Conservation (phyloP, 2,888 invertebrate genomes). For the Rugalucina vietnamica region DNA sequence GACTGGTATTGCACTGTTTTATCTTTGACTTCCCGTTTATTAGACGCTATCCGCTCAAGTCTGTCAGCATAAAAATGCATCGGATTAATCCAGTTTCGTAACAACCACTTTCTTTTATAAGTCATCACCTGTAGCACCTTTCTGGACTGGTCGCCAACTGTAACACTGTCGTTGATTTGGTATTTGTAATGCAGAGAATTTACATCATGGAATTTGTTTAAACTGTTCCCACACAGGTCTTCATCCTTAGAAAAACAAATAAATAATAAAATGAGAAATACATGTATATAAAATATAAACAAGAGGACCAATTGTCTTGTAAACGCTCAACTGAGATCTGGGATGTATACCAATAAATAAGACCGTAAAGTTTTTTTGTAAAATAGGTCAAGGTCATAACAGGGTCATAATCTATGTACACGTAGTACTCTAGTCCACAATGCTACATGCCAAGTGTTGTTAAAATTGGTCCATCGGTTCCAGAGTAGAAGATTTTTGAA, state of each 20-base stretch:
- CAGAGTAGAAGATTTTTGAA: too few relatives aligned
- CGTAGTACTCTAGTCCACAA: too few relatives aligned
- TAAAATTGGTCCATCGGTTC: too few relatives aligned
- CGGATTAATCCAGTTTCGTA: constrained; percentile 28
- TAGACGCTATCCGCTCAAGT: constrained; percentile 23
- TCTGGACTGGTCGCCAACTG: constrained; percentile 39
- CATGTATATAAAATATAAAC: too few relatives aligned
- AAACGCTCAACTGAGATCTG: too few relatives aligned
- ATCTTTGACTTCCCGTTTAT: background rate
- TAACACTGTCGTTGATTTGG: constrained; percentile 20
- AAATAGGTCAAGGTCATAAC: too few relatives aligned
- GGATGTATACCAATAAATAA: too few relatives aligned
- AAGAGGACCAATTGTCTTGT: too few relatives aligned
- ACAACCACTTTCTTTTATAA: constrained; percentile 37
- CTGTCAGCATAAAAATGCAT: constrained; percentile 31
- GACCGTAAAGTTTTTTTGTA: too few relatives aligned
- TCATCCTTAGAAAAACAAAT: constrained; percentile 31
- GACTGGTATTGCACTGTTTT: background rate
- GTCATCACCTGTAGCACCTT: constrained; percentile 41
- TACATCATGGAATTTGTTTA: constrained; percentile 44
- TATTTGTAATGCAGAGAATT: constrained; percentile 29
- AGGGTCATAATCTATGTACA: too few relatives aligned
- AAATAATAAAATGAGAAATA: background rate
- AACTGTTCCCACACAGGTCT: constrained; percentile 41
- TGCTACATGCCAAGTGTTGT: too few relatives aligned